phyloP scores from a whole-genome alignment of 2,113 vertebrate genomes.

The Alligator mississippiensis region DNA sequence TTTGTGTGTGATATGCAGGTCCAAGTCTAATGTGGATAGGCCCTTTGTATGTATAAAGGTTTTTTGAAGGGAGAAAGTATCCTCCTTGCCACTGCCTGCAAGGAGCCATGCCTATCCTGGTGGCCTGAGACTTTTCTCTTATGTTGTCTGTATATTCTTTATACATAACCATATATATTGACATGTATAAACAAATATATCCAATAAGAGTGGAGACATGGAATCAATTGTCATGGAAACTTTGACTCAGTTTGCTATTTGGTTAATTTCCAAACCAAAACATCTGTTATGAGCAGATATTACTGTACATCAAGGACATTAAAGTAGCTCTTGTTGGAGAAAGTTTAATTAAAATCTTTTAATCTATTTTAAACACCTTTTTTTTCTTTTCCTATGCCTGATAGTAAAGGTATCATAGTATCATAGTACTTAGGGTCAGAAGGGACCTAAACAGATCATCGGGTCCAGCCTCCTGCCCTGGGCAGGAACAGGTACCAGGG shows the following conservation, averaged over 20 bases:
- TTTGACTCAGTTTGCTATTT: not conserved
- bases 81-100: not conserved
- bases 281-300: not conserved
- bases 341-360: not conserved
- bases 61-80: not conserved
- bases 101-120: not conserved
- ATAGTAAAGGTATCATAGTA: too few relatives aligned
- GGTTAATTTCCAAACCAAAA: not conserved
- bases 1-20: too few relatives aligned
- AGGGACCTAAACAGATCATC: too few relatives aligned
- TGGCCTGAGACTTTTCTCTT: not conserved
- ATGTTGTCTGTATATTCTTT: not conserved
- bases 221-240: not conserved
- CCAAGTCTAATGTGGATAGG: not conserved
- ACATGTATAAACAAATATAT: not conserved
- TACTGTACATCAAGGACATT: not conserved
- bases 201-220: not conserved
- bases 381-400: not conserved
- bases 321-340: not conserved
- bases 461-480: too few relatives aligned
- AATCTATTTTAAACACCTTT: rapidly evolving
- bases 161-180: not conserved
- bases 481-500: too few relatives aligned
- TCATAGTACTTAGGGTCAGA: too few relatives aligned
- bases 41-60: rapidly evolving